These are phyloP conservation scores for Onychomys arenicola DNA, from an alignment of 2,797 vertebrate species.

Conservation along the genomic window DNA sequence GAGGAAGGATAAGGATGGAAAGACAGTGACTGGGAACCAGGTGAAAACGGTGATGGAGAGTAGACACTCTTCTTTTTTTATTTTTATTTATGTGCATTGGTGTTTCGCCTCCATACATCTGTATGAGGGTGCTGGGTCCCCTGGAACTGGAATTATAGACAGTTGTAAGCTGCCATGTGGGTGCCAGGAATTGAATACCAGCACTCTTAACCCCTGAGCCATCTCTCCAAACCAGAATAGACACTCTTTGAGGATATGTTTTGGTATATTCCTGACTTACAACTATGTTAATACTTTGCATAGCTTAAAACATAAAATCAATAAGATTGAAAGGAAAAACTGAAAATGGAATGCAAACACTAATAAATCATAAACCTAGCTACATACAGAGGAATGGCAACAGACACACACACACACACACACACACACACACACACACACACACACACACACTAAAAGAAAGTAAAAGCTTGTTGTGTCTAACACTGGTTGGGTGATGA, in stretches of 20 bases:
- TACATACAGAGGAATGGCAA: neutral
- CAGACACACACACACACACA: no score
- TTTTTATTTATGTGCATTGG: no score
- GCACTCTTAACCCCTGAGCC: no score
- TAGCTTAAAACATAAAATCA: neutral
- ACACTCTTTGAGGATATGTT: neutral
- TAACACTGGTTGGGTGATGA: neutral
- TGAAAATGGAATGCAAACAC: neutral
- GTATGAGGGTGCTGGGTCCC: no score
- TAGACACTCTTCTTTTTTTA: no score
- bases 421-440: neutral
- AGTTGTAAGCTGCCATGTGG: no score
- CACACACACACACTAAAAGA: neutral
- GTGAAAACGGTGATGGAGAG: neutral
- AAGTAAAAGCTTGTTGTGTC: neutral
- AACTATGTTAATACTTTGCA: neutral
- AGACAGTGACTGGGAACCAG: accelerated
- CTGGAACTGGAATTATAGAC: no score
- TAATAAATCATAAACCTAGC: neutral
- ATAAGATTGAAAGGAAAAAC: neutral
- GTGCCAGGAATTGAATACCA: no score
- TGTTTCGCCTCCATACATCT: no score
- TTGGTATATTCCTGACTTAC: neutral
- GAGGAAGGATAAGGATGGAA: neutral
- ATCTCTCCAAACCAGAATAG: neutral